These are phyloP conservation scores for Ectemnius continuus DNA, from an alignment of 2,888 invertebrate genomes.

Conservation along the genomic window DNA sequence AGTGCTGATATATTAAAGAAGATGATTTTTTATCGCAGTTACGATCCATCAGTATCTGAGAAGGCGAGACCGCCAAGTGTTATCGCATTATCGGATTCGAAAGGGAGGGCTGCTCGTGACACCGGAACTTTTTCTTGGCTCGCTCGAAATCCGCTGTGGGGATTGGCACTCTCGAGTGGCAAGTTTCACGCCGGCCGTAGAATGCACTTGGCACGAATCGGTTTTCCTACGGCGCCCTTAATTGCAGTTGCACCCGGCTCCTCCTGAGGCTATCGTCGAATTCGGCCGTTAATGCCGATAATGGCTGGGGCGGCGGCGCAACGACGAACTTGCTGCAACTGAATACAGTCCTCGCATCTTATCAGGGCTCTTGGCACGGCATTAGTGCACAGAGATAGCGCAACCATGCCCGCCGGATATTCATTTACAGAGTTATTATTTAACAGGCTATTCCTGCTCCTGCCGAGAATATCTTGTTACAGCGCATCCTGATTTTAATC, in stretches of 20 bases:
- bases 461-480: no score
- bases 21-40: no score
- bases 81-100: no score
- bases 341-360: slow-evolving; percentile 40
- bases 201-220: slow-evolving; percentile 57
- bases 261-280: slow-evolving; percentile 50
- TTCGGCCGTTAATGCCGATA: slow-evolving; percentile 60
- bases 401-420: slow-evolving; percentile 29
- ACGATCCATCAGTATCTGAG: no score
- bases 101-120: no score
- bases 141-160: no score
- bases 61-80: no score
- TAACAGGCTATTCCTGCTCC: slow-evolving; percentile 11
- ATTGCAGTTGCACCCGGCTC: slow-evolving; percentile 52
- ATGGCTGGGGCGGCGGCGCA: slow-evolving; percentile 47
- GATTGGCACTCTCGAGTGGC: neutral
- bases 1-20: no score
- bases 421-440: slow-evolving; percentile 38
- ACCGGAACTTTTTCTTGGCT: no score
- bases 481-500: no score
- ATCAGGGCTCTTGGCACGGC: slow-evolving; percentile 35
- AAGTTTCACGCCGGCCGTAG: slow-evolving; percentile 15
- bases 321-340: slow-evolving; percentile 44
- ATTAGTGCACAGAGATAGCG: slow-evolving; percentile 47
- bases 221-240: slow-evolving; percentile 49